Evolutionary conservation across 1,140 invertebrate species (phyloP).

Genomic region (Tetramorium simillimum): DNA sequence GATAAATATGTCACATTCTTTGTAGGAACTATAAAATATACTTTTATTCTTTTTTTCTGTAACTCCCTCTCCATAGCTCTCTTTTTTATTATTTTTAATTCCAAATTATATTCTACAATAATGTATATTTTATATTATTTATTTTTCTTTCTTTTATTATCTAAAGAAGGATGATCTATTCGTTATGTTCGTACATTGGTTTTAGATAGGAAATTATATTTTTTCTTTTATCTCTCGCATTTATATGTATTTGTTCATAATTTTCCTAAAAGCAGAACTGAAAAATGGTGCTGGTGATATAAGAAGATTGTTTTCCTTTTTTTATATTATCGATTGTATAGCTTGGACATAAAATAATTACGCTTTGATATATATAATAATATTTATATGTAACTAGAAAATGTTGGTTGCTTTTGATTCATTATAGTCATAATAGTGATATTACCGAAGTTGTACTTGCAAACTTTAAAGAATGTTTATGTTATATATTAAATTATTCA

Average conservation of each 20-base stretch:
- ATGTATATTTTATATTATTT: slow-evolving; percentile 1
- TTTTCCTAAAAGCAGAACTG: background rate
- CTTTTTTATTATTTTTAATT: slow-evolving; percentile 11
- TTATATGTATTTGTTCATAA: background rate
- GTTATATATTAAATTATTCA: slow-evolving; percentile 22
- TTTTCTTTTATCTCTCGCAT: background rate
- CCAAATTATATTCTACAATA: slow-evolving; percentile 6
- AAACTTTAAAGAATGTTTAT: slow-evolving; percentile 16
- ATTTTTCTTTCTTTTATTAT: slow-evolving; percentile 6
- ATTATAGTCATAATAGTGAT: slow-evolving; percentile 31
- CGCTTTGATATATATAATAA: background rate
- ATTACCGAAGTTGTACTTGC: slow-evolving; percentile 38
- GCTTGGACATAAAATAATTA: background rate
- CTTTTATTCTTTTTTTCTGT: slow-evolving; percentile 11
- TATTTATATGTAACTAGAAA: background rate
- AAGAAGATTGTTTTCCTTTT: background rate
- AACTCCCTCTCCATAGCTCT: background rate
- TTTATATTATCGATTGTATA: background rate
- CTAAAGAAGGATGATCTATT: background rate
- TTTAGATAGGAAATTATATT: background rate
- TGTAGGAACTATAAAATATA: slow-evolving; percentile 1
- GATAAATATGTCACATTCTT: background rate
- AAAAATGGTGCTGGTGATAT: slow-evolving; percentile 47
- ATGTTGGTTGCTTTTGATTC: background rate
- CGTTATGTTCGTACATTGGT: background rate